Evolutionary conservation across 2,797 vertebrate genomes (phyloP).

Genomic region (Hybognathus amarus): DNA sequence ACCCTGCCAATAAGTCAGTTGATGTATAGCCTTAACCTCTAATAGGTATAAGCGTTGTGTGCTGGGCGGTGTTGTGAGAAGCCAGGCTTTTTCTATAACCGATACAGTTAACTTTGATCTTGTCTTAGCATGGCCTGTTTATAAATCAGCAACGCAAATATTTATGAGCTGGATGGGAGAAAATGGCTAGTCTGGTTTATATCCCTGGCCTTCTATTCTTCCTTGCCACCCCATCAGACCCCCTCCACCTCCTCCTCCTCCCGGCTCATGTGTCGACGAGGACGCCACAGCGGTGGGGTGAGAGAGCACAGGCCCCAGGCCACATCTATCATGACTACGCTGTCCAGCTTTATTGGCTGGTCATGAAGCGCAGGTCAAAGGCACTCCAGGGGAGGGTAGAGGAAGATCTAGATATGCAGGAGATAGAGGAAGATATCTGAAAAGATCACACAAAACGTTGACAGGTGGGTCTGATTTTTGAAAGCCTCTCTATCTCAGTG

Average conservation of each 20-base stretch:
- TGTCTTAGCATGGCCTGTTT: slow-evolving; percentile 75
- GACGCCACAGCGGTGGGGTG: slow-evolving; percentile 69
- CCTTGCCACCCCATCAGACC: slow-evolving; percentile 50
- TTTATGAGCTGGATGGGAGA: slow-evolving; percentile 78
- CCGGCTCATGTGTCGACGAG: slow-evolving; percentile 72
- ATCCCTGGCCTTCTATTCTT: slow-evolving; percentile 65
- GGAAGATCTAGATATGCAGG: slow-evolving; percentile 6
- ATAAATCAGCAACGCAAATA: slow-evolving; percentile 85
- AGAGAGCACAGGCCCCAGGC: slow-evolving; percentile 68
- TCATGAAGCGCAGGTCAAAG: slow-evolving; percentile 54
- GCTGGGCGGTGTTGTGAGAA: slow-evolving; percentile 67
- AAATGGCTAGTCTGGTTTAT: slow-evolving; percentile 82
- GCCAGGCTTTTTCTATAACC: slow-evolving; percentile 73
- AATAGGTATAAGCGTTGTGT: slow-evolving; percentile 70
- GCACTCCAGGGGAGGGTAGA: slow-evolving; percentile 40
- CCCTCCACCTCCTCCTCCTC: slow-evolving; percentile 48
- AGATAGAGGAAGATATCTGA: background rate
- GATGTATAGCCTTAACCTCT: slow-evolving; percentile 73
- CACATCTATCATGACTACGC: slow-evolving; percentile 77
- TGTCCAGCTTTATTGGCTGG: slow-evolving; percentile 69
- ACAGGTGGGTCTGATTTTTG: slow-evolving; percentile 6
- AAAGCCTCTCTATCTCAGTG: slow-evolving; percentile 24
- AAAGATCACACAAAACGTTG: slow-evolving; percentile 4
- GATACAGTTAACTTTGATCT: slow-evolving; percentile 80
- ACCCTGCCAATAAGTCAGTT: slow-evolving; percentile 70